These are phyloP conservation scores for Hyalella azteca DNA, from an alignment of 2,888 invertebrate species.

Conservation along the genomic window DNA sequence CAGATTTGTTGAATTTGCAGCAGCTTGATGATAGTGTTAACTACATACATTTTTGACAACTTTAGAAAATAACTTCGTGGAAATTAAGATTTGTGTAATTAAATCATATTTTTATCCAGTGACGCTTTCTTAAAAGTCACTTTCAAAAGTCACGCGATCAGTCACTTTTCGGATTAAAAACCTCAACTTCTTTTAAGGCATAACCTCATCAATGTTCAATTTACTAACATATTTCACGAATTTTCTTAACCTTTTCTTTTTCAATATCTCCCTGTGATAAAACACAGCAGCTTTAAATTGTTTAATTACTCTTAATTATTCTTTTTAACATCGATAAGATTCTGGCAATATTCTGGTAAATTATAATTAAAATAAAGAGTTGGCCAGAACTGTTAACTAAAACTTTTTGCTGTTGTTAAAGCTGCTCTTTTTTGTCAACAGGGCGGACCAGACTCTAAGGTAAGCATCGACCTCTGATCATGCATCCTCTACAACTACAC, in stretches of 20 bases:
- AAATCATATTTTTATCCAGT: no score
- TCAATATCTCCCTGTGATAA: neutral
- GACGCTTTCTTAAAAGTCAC: neutral
- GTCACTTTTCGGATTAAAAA: neutral
- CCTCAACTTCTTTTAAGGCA: neutral
- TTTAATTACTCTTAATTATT: neutral
- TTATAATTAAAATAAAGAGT: neutral
- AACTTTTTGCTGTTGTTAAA: slow-evolving; percentile 31
- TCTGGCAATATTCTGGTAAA: neutral
- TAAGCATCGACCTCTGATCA: slow-evolving; percentile 25
- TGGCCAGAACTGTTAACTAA: neutral
- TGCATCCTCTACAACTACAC: neutral
- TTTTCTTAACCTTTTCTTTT: neutral
- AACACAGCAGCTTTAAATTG: slow-evolving; percentile 19
- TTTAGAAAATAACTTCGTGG: no score
- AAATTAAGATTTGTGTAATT: no score
- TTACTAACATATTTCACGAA: no score
- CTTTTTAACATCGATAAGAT: no score
- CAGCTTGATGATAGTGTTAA: no score
- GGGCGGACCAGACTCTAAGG: slow-evolving; percentile 45
- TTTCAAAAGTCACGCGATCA: neutral
- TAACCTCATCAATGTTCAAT: neutral
- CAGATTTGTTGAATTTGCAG: no score
- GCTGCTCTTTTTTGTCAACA: slow-evolving; percentile 40
- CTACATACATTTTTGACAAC: no score